Base-by-base conservation (phyloP, 1,140 invertebrate species). In the Zaprionus davidi region DNA sequence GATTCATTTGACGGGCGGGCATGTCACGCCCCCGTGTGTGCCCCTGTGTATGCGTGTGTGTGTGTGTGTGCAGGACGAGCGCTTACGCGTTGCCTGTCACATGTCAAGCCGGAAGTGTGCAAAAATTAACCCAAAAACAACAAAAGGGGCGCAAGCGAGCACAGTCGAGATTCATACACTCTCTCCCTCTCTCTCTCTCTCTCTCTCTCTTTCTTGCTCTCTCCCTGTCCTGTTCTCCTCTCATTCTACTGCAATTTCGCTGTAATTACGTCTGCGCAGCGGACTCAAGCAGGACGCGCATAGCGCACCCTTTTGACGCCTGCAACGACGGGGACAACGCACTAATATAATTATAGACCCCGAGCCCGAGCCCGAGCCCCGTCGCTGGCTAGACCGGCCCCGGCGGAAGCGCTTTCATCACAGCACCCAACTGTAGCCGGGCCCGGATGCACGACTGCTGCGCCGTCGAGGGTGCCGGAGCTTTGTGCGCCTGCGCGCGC, bases 51-150 rank as follows among this genome's bases (percentile, higher is more conserved):
- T 64, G 55, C 26, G 11, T 71, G 20, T 66, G 41, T 44, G 31
- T 38, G 46, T 46, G 31, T 66, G 44, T 28, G 31, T 55, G 31
- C 51, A 58, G 65, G 63, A 76, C 77, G 70, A 76, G 15, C 38
- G 13, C 38, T 15, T n/a, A 71, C 79, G 69, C 76, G 83, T 77
- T 84, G 85, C 81, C 78, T 91, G 88, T 91, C 88, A 91, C 88
- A 91, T 91, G 88, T 88, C 88, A 91, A 88, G 77, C 84, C 88
- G 88, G 88, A 91, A 90, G 85, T 90, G 74, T 79, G 84, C 71
- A 80, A 84, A 88, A 80, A 88, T 79, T 78, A 64, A 62, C 51
- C 72, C 72, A 77, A 55, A 51, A 68, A 69, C 74, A 66, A 72
- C 28, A 58, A 65, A 71, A 64, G 66, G 46, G 55, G 31, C 63